phyloP scores from a whole-genome alignment of 2,797 vertebrate genomes.

The Octomys mimax region DNA sequence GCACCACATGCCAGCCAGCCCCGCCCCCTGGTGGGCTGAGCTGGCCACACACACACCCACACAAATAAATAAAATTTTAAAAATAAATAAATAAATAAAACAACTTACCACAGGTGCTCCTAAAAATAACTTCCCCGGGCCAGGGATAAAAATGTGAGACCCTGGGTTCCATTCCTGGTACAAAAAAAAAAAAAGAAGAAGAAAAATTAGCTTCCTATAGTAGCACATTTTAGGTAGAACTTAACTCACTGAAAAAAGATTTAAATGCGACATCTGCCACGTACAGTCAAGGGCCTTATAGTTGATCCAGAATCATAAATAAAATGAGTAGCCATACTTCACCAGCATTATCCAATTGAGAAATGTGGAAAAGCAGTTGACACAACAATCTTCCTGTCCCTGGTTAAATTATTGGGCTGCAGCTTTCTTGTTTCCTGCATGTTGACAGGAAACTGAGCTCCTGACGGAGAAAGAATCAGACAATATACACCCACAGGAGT shows the following conservation, averaged over 20 bases:
- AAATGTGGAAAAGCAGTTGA: constrained; percentile 57
- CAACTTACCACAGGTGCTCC: constrained; percentile 68
- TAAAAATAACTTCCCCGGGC: constrained; percentile 51
- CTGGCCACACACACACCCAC: too few species aligned
- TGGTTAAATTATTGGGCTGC: constrained; percentile 59
- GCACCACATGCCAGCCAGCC: too few species aligned
- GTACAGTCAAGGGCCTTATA: constrained; percentile 62
- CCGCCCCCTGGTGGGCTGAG: too few species aligned
- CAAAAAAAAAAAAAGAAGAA: too few species aligned
- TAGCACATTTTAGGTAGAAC: constrained; percentile 30
- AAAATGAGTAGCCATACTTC: constrained; percentile 68
- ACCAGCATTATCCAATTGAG: constrained; percentile 70
- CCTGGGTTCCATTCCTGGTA: too few species aligned
- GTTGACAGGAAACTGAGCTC: constrained; percentile 68
- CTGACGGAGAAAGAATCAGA: constrained; percentile 65
- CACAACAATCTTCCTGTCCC: constrained; percentile 75
- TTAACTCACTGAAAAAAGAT: constrained; percentile 40
- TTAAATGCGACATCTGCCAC: constrained; percentile 53
- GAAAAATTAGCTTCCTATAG: not conserved
- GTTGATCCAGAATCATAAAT: constrained; percentile 77
- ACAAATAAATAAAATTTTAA: too few species aligned
- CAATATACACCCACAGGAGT: not conserved
- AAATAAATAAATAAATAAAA: not conserved
- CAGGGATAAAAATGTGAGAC: too few species aligned
- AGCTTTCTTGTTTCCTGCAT: constrained; percentile 40